Conservation (phyloP, 2,113 vertebrate genomes). For the Campylorhamphus procurvoides region DNA sequence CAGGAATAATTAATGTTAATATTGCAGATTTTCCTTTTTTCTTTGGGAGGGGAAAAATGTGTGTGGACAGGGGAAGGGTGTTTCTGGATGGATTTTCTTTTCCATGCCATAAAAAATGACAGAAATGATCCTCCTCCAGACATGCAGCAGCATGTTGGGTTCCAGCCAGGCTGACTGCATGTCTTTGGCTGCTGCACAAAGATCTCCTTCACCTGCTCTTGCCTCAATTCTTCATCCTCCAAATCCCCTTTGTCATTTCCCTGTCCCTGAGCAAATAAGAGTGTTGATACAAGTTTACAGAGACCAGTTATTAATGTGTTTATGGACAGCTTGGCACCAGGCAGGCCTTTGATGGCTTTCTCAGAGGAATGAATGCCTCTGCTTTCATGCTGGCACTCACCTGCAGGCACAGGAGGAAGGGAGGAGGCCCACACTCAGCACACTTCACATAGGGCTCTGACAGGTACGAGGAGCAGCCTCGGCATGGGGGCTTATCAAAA, state of each 20-base stretch:
- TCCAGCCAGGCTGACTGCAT: not conserved
- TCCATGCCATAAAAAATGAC: not conserved
- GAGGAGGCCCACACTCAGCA: slow-evolving; percentile 93
- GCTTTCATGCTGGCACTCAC: slow-evolving; percentile 69
- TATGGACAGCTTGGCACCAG: not conserved
- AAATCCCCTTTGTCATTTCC: not conserved
- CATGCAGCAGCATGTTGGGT: not conserved
- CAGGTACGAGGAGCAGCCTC: slow-evolving; percentile 92
- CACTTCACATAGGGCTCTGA: slow-evolving; percentile 97
- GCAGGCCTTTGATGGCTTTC: not conserved
- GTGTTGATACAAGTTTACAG: not conserved
- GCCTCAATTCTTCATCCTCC: not conserved
- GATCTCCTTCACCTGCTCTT: not conserved
- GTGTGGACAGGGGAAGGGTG: not conserved
- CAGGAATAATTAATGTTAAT: not conserved
- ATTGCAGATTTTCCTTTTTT: not conserved
- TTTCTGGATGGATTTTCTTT: not conserved
- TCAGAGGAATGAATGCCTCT: not conserved
- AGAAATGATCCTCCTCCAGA: not conserved
- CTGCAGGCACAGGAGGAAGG: slow-evolving; percentile 94
- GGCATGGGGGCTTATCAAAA: slow-evolving; percentile 92
- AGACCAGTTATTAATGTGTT: not conserved
- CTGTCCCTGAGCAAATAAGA: not conserved
- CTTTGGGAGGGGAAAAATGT: not conserved
- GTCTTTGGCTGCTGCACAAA: not conserved